Evolutionary conservation across 2,113 vertebrate genomes (phyloP), one percentile per base, ranked within the genome.

Genomic region (Neolamprologus tretocephalus): DNA sequence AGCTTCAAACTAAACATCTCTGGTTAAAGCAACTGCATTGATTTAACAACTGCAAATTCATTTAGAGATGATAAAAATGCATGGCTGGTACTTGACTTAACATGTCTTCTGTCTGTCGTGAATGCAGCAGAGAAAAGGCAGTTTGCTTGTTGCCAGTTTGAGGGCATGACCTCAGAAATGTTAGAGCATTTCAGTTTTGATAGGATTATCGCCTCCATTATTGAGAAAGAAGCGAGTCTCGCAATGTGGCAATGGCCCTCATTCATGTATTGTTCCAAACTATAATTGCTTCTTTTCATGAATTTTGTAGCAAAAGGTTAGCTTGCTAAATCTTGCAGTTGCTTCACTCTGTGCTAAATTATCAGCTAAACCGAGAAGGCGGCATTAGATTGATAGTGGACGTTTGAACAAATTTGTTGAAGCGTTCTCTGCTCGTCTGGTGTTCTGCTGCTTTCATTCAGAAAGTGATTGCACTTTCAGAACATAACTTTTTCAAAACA

Each of bases 221-320:
- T 93, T 90, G 88, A 86, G 85, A 91, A 82, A 91, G 85, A 89
- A 83, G 82, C 55, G 51, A 84, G 83, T 63, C 61, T 87, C 55
- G 80, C 91, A 73, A 83, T 86, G 92, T 80, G 63, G 83, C 35
- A 57, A 91, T 88, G 89, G 85, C 81, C 93, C 83, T 93, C 89
- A 93, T 93, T 96, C 91, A 93, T 94, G 90, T 85, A 89, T 93
- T 94, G 90, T 94, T 91, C 89, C 92, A 94, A 94, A 94, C 94
- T 96, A 94, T 96, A 97, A 96, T 96, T 95, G 95, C 94, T 96
- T 96, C 94, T 92, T 90, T 96, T 95, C 91, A 93, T 91, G 90
- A 87, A 75, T 94, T 91, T 92, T 63, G 81, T 82, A 83, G 45
- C 58, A 23, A 91, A 94, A 93, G 90, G 84, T 92, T 90, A 90